Evolutionary conservation across 2,113 vertebrate genomes (phyloP).

Genomic region (Diadophis punctatus): DNA sequence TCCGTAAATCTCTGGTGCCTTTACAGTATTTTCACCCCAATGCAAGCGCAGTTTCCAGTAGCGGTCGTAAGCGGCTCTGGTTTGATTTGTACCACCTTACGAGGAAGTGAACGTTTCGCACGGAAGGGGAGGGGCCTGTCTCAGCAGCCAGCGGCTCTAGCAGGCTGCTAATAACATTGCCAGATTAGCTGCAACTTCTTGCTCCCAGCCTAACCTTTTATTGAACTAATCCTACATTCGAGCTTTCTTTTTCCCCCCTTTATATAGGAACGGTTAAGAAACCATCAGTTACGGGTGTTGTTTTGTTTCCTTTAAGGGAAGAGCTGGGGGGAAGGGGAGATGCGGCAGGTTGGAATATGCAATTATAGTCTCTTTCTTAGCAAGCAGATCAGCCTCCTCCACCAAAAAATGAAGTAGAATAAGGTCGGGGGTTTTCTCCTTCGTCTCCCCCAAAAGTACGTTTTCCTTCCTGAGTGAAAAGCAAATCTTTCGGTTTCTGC

Average conservation of each 20-base stretch:
- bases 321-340: not conserved
- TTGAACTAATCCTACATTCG: not conserved
- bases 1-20: not conserved
- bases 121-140: constrained; percentile 93
- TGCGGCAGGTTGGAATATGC: constrained; percentile 1
- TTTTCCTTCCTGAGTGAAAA: not conserved
- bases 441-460: not conserved
- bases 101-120: constrained; percentile 91
- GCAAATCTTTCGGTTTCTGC: not conserved
- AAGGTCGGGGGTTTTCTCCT: not conserved
- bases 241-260: not conserved
- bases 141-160: constrained; percentile 54
- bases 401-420: constrained; percentile 18
- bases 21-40: not conserved
- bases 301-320: constrained; percentile 46
- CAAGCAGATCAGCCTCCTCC: not conserved
- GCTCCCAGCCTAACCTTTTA: constrained; percentile 23
- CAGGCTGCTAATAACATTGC: constrained; percentile 50
- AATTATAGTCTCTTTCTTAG: constrained; percentile 3
- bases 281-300: not conserved
- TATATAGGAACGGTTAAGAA: not conserved
- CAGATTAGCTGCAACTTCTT: constrained; percentile 41
- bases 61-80: constrained; percentile 72
- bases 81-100: constrained; percentile 97
- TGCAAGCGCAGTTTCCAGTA: not conserved